Evolutionary conservation across 1,140 invertebrate genomes (phyloP), one percentile per base, ranked within the genome.

Genomic region (Homarus americanus): DNA sequence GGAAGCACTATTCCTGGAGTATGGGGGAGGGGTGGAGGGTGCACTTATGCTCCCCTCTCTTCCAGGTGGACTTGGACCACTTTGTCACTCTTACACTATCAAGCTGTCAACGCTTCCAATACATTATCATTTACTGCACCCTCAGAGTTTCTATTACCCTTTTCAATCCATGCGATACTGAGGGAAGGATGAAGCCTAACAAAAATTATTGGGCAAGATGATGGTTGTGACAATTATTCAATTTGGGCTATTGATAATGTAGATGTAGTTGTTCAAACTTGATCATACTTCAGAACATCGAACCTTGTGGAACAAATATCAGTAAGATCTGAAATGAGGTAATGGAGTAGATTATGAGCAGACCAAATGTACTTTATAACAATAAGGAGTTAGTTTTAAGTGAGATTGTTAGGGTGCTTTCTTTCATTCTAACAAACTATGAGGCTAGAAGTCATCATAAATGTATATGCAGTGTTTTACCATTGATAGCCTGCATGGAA

Each of bases 91-190:
- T 63, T 87, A 69, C 76, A 80, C 66, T 82, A 73, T 89, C 69
- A 41, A 78, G 53, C 80, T 90, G 88, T 90, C 88, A 83, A 90
- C 44, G 88, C 88, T 90, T 90, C 88, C 88, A 90, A 90, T 90
- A 90, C 82, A 90, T 90, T 84, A 90, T 90, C 88, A 82, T 76
- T 90, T 83, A 90, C 80, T 83, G 88, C 88, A 90, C 88, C 80
- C 82, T 84, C 49, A 78, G 87, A 82, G 88, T 90, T 90, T 90
- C 80, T 90, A 82, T 90, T 84, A 83, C 73, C 88, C 49, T 83
- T 90, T 44, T 78, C 17, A 36, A 58, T 36, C 36, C 36, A 34
- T 41, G 4, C 12, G 41, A 36, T 69, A 69, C 40, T 88, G 76
- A 88, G 75, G 76, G 58, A 38, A 28, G 58, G 28, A 49, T 66